Conservation (phyloP, 2,113 vertebrate genomes). For the Piaya cayana region DNA sequence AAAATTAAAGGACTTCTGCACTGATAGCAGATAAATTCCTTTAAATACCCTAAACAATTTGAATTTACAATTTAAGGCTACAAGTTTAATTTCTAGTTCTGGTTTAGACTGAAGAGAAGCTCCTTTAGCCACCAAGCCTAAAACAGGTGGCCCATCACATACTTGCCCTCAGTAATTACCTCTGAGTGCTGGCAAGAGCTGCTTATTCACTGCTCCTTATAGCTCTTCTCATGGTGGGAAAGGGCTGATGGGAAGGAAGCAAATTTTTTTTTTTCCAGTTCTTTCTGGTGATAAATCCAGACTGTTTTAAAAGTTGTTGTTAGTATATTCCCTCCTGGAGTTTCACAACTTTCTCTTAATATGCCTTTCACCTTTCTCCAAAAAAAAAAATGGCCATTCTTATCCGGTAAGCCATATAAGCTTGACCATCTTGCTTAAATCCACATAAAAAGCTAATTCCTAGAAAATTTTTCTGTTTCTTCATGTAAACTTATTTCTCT, state of each 20-base stretch:
- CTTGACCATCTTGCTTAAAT: background rate
- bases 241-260: background rate
- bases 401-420: background rate
- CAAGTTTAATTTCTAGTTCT: background rate
- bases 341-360: background rate
- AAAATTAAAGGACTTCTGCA: background rate
- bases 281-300: background rate
- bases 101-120: background rate
- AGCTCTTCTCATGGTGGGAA: background rate
- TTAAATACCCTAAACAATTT: background rate
- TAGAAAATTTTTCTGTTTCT: background rate
- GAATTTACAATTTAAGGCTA: background rate
- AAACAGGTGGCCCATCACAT: background rate
- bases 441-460: background rate
- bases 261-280: background rate
- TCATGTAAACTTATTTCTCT: background rate
- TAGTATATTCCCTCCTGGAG: background rate
- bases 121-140: background rate
- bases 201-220: background rate
- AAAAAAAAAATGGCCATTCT: background rate
- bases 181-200: background rate
- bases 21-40: background rate
- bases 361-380: background rate
- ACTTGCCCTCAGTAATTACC: background rate
- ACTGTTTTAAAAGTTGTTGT: background rate